phyloP scores from a whole-genome alignment of 1,140 invertebrate genomes.

The Saccostrea glomerata region DNA sequence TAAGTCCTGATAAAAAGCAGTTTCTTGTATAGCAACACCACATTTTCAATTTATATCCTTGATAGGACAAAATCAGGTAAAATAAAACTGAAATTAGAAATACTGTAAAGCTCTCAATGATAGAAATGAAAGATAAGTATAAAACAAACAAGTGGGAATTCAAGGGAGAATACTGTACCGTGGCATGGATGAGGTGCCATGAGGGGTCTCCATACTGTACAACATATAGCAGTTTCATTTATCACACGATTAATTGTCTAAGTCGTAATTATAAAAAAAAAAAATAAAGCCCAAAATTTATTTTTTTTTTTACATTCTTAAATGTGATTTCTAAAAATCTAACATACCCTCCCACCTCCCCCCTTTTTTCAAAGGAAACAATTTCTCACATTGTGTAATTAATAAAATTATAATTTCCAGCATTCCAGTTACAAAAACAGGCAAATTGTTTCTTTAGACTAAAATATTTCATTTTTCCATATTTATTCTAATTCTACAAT shows the following conservation, averaged over 20 bases:
- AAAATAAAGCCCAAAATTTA: too few species aligned
- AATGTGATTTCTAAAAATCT: too few species aligned
- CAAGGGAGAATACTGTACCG: slow-evolving; percentile 34
- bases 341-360: too few species aligned
- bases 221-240: background rate
- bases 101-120: background rate
- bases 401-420: too few species aligned
- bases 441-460: too few species aligned
- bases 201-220: slow-evolving; percentile 16
- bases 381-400: too few species aligned
- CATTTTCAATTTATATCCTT: background rate
- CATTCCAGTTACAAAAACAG: too few species aligned
- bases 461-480: background rate
- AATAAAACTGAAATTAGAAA: background rate
- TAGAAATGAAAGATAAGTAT: slow-evolving; percentile 9
- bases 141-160: slow-evolving; percentile 3
- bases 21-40: background rate
- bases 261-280: too few species aligned
- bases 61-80: background rate
- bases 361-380: too few species aligned
- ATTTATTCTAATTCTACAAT: too few species aligned
- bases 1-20: background rate
- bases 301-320: too few species aligned
- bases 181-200: background rate
- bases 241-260: background rate